Percentiles rank a stretch among this genome's conserved stretches.
phyloP scores from a whole-genome alignment of 2,888 invertebrate genomes.

The Stenodema calcarata region DNA sequence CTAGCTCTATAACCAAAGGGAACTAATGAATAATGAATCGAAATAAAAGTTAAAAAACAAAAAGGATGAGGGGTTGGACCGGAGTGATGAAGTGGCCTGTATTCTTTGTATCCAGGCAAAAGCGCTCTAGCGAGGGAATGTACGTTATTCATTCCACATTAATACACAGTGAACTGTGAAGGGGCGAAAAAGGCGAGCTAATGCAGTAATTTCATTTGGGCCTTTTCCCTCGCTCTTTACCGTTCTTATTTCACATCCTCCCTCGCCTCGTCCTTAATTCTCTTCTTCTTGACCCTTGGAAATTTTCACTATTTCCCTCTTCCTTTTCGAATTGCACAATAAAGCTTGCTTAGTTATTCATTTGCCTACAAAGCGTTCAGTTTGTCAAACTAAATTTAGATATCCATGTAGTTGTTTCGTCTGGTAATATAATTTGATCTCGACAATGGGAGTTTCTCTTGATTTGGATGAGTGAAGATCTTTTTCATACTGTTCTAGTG shows the following conservation, averaged over 20 bases:
- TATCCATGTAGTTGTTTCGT: no score
- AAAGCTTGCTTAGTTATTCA: no score
- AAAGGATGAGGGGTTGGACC: not conserved
- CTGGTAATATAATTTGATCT: no score
- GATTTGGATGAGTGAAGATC: no score
- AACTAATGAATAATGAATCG: not conserved
- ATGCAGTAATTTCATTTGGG: not conserved
- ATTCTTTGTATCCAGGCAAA: not conserved
- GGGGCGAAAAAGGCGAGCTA: not conserved
- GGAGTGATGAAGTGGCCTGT: not conserved
- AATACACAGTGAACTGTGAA: constrained; percentile 2
- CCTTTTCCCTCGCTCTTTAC: not conserved
- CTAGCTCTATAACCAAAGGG: not conserved
- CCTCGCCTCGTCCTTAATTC: not conserved
- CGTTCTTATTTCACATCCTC: not conserved
- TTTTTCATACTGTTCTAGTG: no score
- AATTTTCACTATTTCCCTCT: not conserved
- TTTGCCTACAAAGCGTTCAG: no score
- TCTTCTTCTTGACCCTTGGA: not conserved
- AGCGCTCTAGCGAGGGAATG: not conserved
- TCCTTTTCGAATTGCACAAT: not conserved
- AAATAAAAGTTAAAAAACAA: not conserved
- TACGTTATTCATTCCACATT: not conserved
- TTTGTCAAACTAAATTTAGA: no score
- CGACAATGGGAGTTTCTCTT: no score